Base-by-base conservation (phyloP, 2,888 invertebrate species). In the Tolmerus cingulatus region DNA sequence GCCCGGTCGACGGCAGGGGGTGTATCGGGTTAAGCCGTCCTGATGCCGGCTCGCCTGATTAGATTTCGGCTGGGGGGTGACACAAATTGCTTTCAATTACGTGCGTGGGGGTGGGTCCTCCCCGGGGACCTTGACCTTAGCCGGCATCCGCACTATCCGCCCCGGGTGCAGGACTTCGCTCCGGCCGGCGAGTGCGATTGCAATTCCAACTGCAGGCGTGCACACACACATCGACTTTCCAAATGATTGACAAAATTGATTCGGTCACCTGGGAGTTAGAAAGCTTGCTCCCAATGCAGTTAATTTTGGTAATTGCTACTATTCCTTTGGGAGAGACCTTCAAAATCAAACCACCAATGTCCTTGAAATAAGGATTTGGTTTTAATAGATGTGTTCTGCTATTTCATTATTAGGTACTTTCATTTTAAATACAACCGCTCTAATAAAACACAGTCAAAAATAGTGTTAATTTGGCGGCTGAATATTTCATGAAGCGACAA, bases 21-120 rank as follows among this genome's bases (percentile, higher is more conserved):
- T 74, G 85, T n/a, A 74, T 85, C 85, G 46, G 74, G 74, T 74
- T 74, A 74, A 74, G 74, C n/a, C 46, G 23, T 43, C 23, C 57
- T 46, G 34, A 7, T 34, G 85, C 30, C 85, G 43, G 43, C n/a
- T 23, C 23, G n/a, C 40, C 27, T 85, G 85, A 85, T 74, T 85
- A 74, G 85, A 74, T 85, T 85, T 74, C 37, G 74, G 43, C 40
- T 43, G 16, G 23, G 16, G 74, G 43, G 43, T 51, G 85, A 85
- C 74, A 85, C 46, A 85, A 85, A 85, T 85, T 85, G 85, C 43
- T 74, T 84, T 74, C 85, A 85, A 85, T 74, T 85, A 74, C 16
- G 23, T 85, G 57, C 85, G 74, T 74, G 30, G 55, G 57, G 30
- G 30, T 43, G 30, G 74, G 57, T 1, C 16, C n/a, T 43, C 85